phyloP scores from a whole-genome alignment of 2,113 vertebrate genomes.

The Dicrurus megarhynchus region DNA sequence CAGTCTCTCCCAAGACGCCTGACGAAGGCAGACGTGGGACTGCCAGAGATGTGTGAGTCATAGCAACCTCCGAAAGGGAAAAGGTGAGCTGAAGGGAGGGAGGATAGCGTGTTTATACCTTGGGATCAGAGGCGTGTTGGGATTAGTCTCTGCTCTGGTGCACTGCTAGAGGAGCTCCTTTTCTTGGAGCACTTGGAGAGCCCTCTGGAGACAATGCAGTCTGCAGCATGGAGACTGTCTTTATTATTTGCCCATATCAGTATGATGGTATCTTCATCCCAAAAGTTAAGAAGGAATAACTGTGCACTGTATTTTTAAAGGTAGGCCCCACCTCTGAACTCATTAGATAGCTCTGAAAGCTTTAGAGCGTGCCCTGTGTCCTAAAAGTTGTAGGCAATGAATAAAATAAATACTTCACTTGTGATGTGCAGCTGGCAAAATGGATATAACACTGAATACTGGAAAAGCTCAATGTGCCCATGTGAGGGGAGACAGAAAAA shows the following conservation, averaged over 20 bases:
- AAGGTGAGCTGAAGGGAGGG: not conserved
- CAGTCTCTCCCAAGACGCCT: not conserved
- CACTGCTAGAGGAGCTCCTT: not conserved
- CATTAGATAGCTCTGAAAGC: not conserved
- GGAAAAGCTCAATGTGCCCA: not conserved
- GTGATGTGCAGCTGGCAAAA: not conserved
- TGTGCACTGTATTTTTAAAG: not conserved
- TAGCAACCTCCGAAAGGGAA: not conserved
- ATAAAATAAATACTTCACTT: not conserved
- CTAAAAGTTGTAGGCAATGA: not conserved
- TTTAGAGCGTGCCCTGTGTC: accelerated
- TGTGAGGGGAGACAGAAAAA: not conserved
- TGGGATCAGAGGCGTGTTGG: not conserved
- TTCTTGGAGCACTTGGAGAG: not conserved
- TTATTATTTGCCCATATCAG: not conserved
- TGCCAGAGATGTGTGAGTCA: not conserved
- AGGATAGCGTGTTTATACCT: not conserved
- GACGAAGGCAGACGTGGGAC: not conserved
- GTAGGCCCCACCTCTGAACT: not conserved
- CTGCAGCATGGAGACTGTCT: not conserved
- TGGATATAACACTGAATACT: not conserved
- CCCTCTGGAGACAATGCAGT: not conserved
- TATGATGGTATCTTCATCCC: not conserved
- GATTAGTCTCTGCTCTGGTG: not conserved
- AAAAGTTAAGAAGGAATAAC: not conserved